phyloP scores from a whole-genome alignment of 1,140 invertebrate genomes.

The Ceratina australensis region DNA sequence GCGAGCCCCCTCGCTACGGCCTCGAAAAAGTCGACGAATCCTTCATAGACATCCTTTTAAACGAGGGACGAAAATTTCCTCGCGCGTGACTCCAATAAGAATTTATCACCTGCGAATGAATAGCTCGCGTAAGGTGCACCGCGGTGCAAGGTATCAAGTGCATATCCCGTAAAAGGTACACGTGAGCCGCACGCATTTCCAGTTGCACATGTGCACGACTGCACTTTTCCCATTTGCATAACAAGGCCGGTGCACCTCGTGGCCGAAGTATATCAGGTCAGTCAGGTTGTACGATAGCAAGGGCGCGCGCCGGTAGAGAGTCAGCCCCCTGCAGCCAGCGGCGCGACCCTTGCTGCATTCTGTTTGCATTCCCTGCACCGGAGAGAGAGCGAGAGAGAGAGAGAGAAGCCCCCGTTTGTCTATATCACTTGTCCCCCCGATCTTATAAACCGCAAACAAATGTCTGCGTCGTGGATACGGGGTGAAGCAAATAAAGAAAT shows the following conservation, averaged over 20 bases:
- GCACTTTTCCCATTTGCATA: slow-evolving; percentile 68
- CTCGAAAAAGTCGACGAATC: no score
- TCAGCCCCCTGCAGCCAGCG: slow-evolving; percentile 49
- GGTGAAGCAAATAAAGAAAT: not conserved
- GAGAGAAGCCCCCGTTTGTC: slow-evolving; percentile 19
- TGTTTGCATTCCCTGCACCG: slow-evolving; percentile 47
- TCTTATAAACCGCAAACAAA: slow-evolving; percentile 38
- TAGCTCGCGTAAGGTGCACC: not conserved
- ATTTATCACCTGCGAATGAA: not conserved
- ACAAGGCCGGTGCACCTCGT: slow-evolving; percentile 62
- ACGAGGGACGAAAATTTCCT: no score
- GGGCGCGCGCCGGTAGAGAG: slow-evolving; percentile 29
- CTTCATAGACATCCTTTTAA: no score
- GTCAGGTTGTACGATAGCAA: slow-evolving; percentile 53
- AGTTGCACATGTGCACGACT: slow-evolving; percentile 42
- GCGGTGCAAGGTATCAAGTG: slow-evolving; percentile 15
- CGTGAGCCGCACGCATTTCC: slow-evolving; percentile 50
- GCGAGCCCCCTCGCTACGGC: slow-evolving; percentile 10
- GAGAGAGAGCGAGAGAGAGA: no score
- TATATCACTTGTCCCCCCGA: slow-evolving; percentile 39
- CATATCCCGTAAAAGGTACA: not conserved
- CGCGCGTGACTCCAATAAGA: no score
- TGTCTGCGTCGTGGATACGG: slow-evolving; percentile 3
- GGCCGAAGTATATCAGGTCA: slow-evolving; percentile 48
- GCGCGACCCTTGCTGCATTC: slow-evolving; percentile 46